These are phyloP conservation scores for Gonatopus flavifemur DNA, from an alignment of 1,140 invertebrate species.

Conservation along the genomic window DNA sequence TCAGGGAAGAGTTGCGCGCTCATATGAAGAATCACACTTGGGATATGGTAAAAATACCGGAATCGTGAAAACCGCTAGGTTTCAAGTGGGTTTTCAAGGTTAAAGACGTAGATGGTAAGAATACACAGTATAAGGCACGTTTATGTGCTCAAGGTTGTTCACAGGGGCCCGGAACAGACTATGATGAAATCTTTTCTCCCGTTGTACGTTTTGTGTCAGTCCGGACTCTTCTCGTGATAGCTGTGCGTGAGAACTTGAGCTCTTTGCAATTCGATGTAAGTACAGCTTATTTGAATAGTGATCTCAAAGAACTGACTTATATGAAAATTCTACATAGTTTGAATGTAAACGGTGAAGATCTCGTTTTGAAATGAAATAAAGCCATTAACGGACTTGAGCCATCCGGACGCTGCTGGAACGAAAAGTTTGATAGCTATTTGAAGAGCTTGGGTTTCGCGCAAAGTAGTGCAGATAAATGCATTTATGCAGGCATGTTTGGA, in stretches of 20 bases:
- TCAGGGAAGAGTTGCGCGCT: not conserved
- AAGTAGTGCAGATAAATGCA: constrained; percentile 29
- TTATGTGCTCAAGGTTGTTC: constrained; percentile 42
- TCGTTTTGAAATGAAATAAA: constrained; percentile 38
- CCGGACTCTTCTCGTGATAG: constrained; percentile 23
- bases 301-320: constrained; percentile 44
- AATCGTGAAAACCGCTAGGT: not conserved
- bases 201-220: constrained; percentile 34
- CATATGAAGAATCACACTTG: constrained; percentile 2
- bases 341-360: constrained; percentile 12
- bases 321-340: constrained; percentile 40
- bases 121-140: constrained; percentile 44
- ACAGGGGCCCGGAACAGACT: constrained; percentile 26
- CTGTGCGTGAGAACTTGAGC: constrained; percentile 24
- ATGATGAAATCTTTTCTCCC: constrained; percentile 34
- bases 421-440: constrained; percentile 26
- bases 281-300: constrained; percentile 46
- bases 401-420: constrained; percentile 34
- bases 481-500: constrained; percentile 22
- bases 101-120: constrained; percentile 25
- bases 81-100: not conserved
- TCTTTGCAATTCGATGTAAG: constrained; percentile 37
- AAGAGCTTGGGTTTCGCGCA: constrained; percentile 15
- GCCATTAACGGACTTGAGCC: constrained; percentile 48
- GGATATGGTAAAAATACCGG: not conserved